Percentiles rank a stretch among this genome's conserved stretches.
These are phyloP conservation scores for Cheilosia pagana DNA, from an alignment of 2,888 invertebrate genomes.

Conservation along the genomic window DNA sequence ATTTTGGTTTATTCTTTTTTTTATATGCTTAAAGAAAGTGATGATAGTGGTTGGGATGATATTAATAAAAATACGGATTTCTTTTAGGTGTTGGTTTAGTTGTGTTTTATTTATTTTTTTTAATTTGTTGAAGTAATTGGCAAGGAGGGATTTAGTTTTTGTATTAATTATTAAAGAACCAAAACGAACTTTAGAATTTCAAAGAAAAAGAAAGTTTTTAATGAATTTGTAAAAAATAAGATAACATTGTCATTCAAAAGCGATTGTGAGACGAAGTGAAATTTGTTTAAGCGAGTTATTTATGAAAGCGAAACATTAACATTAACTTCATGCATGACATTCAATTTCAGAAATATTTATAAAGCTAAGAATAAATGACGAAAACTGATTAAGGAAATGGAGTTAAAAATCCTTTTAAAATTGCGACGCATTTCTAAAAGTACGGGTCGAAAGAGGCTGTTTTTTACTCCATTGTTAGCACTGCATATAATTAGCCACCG, in stretches of 20 bases:
- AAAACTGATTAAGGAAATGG: conserved; percentile 1
- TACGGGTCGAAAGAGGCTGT: no score
- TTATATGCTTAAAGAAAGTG: conserved; percentile 37
- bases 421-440: no score
- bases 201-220: conserved; percentile 32
- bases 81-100: conserved; percentile 42
- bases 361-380: conserved; percentile 6
- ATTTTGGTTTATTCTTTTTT: conserved; percentile 2
- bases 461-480: no score
- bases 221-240: conserved; percentile 28
- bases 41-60: conserved; percentile 68
- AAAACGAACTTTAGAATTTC: conserved; percentile 16
- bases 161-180: not conserved
- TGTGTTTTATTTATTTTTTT: conserved; percentile 43
- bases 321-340: conserved; percentile 24
- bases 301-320: conserved; percentile 33
- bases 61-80: conserved; percentile 23
- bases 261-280: conserved; percentile 45
- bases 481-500: no score
- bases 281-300: conserved; percentile 35
- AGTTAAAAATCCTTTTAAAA: not conserved
- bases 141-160: conserved; percentile 29
- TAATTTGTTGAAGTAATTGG: conserved; percentile 45
- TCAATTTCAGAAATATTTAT: not conserved
- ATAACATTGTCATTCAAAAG: conserved; percentile 40